These are phyloP conservation scores for Peromyscus eremicus DNA, from an alignment of 2,797 vertebrate species.

Conservation along the genomic window DNA sequence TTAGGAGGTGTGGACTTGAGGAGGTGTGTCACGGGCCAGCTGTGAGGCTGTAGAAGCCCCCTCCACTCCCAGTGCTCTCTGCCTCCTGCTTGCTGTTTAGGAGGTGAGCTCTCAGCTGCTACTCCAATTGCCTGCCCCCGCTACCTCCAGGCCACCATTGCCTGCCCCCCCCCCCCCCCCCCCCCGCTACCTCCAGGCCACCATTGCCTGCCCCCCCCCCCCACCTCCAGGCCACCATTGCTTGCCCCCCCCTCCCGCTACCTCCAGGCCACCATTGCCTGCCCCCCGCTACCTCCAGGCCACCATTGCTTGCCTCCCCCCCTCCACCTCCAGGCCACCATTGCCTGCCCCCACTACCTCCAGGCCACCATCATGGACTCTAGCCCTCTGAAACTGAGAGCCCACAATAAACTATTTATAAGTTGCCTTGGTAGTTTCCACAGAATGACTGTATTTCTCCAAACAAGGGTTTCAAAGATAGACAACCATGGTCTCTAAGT, in stretches of 20 bases:
- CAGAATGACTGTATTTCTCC: background rate
- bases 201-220: too few species aligned
- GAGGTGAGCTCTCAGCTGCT: background rate
- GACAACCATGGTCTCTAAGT: background rate
- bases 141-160: background rate
- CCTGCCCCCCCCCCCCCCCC: too few species aligned
- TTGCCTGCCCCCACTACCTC: background rate
- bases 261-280: background rate
- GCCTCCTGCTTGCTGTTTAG: too few species aligned
- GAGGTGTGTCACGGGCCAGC: too few species aligned
- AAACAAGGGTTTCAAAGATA: background rate
- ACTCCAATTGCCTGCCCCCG: background rate
- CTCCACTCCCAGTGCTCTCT: background rate
- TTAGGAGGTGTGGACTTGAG: too few species aligned
- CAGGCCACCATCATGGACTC: background rate
- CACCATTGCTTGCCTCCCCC: too few species aligned
- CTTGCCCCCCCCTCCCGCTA: too few species aligned
- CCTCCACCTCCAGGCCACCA: background rate
- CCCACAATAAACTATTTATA: background rate
- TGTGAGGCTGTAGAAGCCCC: background rate
- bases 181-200: background rate
- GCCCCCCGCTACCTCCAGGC: background rate
- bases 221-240: background rate
- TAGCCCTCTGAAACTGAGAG: background rate
- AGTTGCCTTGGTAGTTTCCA: background rate